phyloP scores from a whole-genome alignment of 2,797 vertebrate genomes.

The Sebastes cheni region DNA sequence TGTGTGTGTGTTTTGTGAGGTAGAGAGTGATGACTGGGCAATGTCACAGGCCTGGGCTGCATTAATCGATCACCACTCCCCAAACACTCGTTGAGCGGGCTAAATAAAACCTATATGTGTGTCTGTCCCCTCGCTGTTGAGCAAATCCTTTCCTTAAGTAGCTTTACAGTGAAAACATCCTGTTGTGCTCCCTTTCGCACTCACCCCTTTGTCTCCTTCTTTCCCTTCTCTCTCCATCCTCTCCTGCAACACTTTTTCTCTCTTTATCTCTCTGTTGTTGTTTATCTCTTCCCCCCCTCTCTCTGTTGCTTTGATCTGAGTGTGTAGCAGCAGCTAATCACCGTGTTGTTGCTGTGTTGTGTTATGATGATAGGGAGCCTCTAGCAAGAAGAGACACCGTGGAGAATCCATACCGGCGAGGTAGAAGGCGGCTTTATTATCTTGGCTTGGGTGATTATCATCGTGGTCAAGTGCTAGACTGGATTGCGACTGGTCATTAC shows the following conservation, averaged over 20 bases:
- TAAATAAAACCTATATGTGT: slow-evolving; percentile 57
- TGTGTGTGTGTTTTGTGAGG: not conserved
- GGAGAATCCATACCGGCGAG: slow-evolving; percentile 26
- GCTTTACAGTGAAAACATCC: slow-evolving; percentile 37
- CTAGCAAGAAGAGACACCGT: slow-evolving; percentile 26
- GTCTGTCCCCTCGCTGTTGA: slow-evolving; percentile 32
- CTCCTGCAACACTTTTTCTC: not conserved
- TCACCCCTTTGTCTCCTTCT: not conserved
- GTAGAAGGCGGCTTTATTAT: slow-evolving; percentile 32
- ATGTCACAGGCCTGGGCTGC: slow-evolving; percentile 36
- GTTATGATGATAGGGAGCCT: slow-evolving; percentile 33
- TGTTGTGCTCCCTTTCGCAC: slow-evolving; percentile 4
- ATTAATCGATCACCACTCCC: slow-evolving; percentile 61
- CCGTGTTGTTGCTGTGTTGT: slow-evolving; percentile 27
- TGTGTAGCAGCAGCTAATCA: slow-evolving; percentile 49
- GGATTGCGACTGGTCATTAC: not conserved
- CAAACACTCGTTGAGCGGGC: slow-evolving; percentile 30
- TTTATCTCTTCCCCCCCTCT: slow-evolving; percentile 6
- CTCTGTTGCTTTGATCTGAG: slow-evolving; percentile 30
- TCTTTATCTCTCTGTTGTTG: slow-evolving; percentile 23
- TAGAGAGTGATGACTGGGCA: slow-evolving; percentile 52
- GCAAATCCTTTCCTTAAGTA: slow-evolving; percentile 38
- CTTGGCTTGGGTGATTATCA: slow-evolving; percentile 38
- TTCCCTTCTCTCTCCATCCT: slow-evolving; percentile 9
- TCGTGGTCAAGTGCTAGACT: slow-evolving; percentile 17